phyloP scores from a whole-genome alignment of 2,113 vertebrate species.

The Triplophysa siluroides region DNA sequence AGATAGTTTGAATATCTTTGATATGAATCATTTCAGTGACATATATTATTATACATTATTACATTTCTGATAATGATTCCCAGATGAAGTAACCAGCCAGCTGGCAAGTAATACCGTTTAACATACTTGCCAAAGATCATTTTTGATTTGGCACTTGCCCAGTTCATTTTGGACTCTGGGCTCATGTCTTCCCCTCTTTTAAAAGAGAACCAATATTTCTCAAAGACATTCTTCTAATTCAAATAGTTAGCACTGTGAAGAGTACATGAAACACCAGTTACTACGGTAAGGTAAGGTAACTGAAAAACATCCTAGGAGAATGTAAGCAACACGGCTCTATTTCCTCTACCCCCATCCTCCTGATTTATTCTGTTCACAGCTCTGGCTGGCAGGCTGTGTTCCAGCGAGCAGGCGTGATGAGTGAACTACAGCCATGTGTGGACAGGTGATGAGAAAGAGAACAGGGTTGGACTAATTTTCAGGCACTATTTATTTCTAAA shows the following conservation, averaged over 20 bases:
- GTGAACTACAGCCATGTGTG: conserved; percentile 9
- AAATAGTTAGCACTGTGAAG: background rate
- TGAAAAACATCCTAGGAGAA: background rate
- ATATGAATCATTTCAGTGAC: too few species aligned
- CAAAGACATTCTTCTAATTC: background rate
- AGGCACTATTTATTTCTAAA: background rate
- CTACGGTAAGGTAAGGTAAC: background rate
- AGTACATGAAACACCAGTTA: background rate
- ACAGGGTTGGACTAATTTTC: background rate
- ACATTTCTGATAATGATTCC: too few species aligned
- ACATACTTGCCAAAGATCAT: too few species aligned
- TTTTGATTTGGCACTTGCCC: too few species aligned
- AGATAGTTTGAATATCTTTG: too few species aligned
- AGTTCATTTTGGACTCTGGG: too few species aligned
- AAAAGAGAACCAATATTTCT: background rate
- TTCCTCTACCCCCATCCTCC: background rate
- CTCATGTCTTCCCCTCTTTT: background rate
- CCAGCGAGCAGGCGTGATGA: background rate
- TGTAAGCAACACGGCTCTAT: background rate
- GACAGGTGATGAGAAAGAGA: conserved; percentile 25
- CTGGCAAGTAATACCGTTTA: too few species aligned
- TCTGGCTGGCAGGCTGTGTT: background rate
- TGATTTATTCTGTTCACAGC: conserved; percentile 20
- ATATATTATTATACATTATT: too few species aligned
- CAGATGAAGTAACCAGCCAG: too few species aligned